Conservation (phyloP, 35 echinoderm and acorn worm species). For the Lytechinus variegatus region DNA sequence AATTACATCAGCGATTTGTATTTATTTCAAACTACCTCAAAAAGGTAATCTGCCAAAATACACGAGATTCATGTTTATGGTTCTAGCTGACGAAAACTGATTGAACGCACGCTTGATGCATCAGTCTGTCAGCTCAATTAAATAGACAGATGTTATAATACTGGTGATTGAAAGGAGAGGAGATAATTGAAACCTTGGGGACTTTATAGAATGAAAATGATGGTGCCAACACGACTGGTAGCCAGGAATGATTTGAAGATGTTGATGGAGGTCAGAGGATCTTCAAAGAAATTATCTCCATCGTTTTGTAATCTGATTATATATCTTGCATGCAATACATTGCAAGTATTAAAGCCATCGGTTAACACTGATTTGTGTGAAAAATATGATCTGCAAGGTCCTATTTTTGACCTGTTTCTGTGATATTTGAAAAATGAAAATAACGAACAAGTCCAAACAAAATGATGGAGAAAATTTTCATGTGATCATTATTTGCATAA, state of each 20-base stretch:
- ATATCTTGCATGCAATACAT: not conserved
- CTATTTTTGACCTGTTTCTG: too few species aligned
- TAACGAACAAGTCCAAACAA: too few species aligned
- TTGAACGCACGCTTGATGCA: not conserved
- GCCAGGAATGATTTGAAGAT: not conserved
- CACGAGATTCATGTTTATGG: not conserved
- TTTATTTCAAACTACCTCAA: too few species aligned
- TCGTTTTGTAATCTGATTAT: not conserved
- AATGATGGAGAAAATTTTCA: too few species aligned
- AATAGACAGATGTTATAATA: not conserved
- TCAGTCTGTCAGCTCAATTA: not conserved
- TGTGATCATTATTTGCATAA: too few species aligned
- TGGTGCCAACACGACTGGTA: not conserved
- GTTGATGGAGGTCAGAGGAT: not conserved
- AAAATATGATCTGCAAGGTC: too few species aligned
- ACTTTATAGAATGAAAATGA: not conserved
- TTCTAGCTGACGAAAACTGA: too few species aligned
- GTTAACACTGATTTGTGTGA: too few species aligned
- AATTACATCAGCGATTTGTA: too few species aligned
- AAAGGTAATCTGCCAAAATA: not conserved
- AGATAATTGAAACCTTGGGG: slow-evolving; percentile 12
- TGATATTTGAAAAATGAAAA: too few species aligned
- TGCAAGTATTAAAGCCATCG: too few species aligned
- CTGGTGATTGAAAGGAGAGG: not conserved
- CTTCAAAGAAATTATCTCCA: not conserved